Base-by-base conservation (phyloP, 1,140 invertebrate genomes). In the Medauroidea extradentata region DNA sequence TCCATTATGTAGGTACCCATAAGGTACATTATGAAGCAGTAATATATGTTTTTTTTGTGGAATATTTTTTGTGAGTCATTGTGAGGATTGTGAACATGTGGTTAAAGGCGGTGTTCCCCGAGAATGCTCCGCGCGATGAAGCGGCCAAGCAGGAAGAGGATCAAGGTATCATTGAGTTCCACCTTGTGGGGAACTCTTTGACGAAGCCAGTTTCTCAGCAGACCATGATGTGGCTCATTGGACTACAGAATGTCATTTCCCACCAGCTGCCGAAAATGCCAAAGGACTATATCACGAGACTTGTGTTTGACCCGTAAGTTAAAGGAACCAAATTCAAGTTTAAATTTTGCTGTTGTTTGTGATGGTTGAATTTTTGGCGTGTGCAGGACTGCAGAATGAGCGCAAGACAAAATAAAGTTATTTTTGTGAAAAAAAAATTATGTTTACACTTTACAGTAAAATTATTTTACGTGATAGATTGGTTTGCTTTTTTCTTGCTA, bases 201-300 rank as follows among this genome's bases (percentile, higher is more conserved):
- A 91, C 89, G 0, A 85, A 89, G 61, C 83, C 88, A 13, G 93
- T 96, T 1, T 84, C 88, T 48, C 91, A 93, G 65, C 90, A 96
- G 73, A 93, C 92, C 0, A 92, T 96, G 83, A 77, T 94, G 2
- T 96, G 93, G 93, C 78, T 99, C 2, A 88, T 97, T 60, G 92
- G 93, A 51, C 78, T 99, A 0, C 94, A 97, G 72, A 96, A 95
- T 77, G 89, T 99, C 0, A 98, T 99, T 74, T 93, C 93, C 14
- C 90, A 94, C 69, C 96, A 99, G 69, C 76, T 99, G 52, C 94
- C 97, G 0, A 83, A 91, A 73, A 99, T 99, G 96, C 95, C 95
- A 0, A 94, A 95, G 66, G 94, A 98, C 75, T 99, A 99, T 69
- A 98, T 99, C 59, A 94, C 94, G 0, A 85, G 98, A 67, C 74